phyloP scores from a whole-genome alignment of 2,888 invertebrate genomes.

The Sesia apiformis region DNA sequence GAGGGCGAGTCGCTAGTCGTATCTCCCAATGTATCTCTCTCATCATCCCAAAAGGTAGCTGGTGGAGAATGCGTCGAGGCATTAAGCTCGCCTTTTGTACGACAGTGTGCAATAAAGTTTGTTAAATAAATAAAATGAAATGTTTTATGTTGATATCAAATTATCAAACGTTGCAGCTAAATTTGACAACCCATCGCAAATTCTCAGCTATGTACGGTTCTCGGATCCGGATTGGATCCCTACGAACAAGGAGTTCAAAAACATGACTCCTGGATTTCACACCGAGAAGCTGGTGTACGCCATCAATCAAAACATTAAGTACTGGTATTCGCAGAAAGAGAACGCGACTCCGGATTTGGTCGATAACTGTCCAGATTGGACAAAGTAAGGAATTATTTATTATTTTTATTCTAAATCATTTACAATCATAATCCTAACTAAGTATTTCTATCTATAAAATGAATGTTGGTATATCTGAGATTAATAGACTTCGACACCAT shows the following conservation, averaged over 20 bases:
- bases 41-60: no score
- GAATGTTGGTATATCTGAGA: no score
- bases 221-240: slow-evolving; percentile 30
- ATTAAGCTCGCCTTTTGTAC: no score
- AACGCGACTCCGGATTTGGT: slow-evolving; percentile 24
- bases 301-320: slow-evolving; percentile 18
- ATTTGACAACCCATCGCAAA: slow-evolving; percentile 38
- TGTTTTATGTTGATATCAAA: neutral
- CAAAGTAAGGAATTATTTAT: slow-evolving; percentile 17
- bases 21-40: no score
- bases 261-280: slow-evolving; percentile 15
- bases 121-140: no score
- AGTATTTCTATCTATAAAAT: no score
- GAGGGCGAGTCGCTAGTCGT: no score
- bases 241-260: neutral
- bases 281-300: slow-evolving; percentile 26
- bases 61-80: no score
- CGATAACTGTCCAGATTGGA: slow-evolving; percentile 23
- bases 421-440: neutral
- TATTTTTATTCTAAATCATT: slow-evolving; percentile 2
- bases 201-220: slow-evolving; percentile 33
- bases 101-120: no score
- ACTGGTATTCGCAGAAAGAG: slow-evolving; percentile 32
- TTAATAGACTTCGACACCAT: no score
- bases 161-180: slow-evolving; percentile 24